Conservation (phyloP, 1,140 invertebrate species). For the Schlechtendalia chinensis region DNA sequence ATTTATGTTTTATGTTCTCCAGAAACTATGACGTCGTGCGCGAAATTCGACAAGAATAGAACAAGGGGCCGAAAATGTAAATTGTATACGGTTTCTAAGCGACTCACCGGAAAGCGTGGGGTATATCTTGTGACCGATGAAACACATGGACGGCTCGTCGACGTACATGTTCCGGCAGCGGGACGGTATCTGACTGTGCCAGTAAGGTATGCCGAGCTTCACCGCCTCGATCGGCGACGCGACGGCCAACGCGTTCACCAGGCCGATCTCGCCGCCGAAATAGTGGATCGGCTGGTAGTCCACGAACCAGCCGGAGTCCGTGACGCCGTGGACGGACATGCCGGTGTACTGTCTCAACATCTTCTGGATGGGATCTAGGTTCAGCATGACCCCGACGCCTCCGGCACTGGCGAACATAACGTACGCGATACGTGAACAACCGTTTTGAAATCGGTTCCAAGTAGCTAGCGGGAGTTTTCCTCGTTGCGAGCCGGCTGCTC, state of each 20-base stretch:
- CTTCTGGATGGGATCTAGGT: constrained; percentile 77
- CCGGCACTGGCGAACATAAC: too few relatives aligned
- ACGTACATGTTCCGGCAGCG: constrained; percentile 69
- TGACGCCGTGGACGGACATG: constrained; percentile 63
- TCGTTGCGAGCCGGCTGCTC: too few relatives aligned
- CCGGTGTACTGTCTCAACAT: constrained; percentile 61
- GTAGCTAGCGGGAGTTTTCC: too few relatives aligned
- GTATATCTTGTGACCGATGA: constrained; percentile 88
- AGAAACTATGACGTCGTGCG: too few relatives aligned
- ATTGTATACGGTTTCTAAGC: too few relatives aligned
- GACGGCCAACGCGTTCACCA: background rate
- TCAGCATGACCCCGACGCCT: constrained; percentile 86
- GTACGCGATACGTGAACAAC: too few relatives aligned
- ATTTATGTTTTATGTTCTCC: too few relatives aligned
- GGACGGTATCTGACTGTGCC: constrained; percentile 77
- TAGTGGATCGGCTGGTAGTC: constrained; percentile 70
- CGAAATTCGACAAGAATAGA: too few relatives aligned
- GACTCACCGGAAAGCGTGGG: constrained; percentile 76
- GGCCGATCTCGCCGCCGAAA: constrained; percentile 52
- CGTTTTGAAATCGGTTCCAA: too few relatives aligned
- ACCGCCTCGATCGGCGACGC: constrained; percentile 66
- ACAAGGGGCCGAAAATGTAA: too few relatives aligned
- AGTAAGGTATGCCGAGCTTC: constrained; percentile 75
- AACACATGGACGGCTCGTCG: constrained; percentile 83
- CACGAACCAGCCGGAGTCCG: constrained; percentile 92